Evolutionary conservation across 2,797 vertebrate species (phyloP), one percentile per base, ranked within the genome.

Genomic region (Oreonectes daqikongensis): DNA sequence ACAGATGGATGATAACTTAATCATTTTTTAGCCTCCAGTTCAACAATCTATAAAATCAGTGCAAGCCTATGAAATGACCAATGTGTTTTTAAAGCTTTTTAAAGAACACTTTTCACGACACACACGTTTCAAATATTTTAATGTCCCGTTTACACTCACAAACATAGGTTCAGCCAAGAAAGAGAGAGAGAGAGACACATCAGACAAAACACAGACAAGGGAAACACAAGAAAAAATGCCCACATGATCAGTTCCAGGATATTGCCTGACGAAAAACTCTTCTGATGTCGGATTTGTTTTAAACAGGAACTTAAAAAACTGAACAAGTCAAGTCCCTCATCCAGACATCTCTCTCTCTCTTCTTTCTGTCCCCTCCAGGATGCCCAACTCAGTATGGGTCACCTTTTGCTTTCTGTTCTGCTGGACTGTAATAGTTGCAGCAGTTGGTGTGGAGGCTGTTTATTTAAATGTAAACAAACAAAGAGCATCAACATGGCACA

Each of bases 401-500:
- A 57, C 12, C 53, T 57, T 11, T 57, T 4, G 22, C 24, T 7
- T 22, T 57, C 53, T 30, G 22, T 48, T 69, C 55, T 64, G 59
- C 59, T 71, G 30, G 50, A 32, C 50, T 44, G 20, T 24, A 46
- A 40, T n/a, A 30, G 24, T 57, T 26, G 26, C 22, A n/a, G 48
- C 3, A 10, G 48, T 65, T 50, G 5, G 12, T 26, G 28, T 18
- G 35, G 59, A 63, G 60, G 17, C 71, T n/a, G 44, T 40, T 73
- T 65, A 35, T 75, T 55, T 24, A n/a, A 52, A 66, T 75, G 35
- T 42, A 24, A 65, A 35, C 18, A 59, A 65, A 68, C 52, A 68
- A 68, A 59, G 40, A 40, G 64, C 53, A 59, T 32, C 50, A 12
- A 44, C 26, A 76, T 30, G 38, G 50, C 63, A 75, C 73, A 75